Evolutionary conservation across 2,797 vertebrate genomes (phyloP), one percentile per base, ranked within the genome.

Genomic region (Lindbergichthys nudifrons): DNA sequence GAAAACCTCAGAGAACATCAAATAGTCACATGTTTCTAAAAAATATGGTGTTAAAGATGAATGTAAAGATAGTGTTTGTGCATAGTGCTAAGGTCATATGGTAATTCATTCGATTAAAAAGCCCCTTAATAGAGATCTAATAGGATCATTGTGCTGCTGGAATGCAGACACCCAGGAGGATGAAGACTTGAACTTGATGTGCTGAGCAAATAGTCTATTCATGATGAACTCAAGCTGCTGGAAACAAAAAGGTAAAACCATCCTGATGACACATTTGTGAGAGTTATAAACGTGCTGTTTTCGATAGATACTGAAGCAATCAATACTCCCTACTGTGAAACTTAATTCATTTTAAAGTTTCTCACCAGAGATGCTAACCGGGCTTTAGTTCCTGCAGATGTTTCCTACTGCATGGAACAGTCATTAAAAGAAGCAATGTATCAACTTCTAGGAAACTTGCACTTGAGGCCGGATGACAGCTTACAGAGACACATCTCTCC

Each of bases 401-500:
- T 76, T 82, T 61, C 54, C 51, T 12, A 52, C 53, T 42, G 13
- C 63, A 75, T 56, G 58, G 72, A 60, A 67, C 51, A 1, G 8
- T 56, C 16, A 21, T 75, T 69, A 39, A 61, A 76, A 65, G 12
- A 66, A 62, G 18, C 6, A n/a, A 41, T 72, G 66, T 81, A 75
- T 80, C n/a, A 77, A 75, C 19, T 74, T 57, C 60, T 18, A 54
- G 59, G 47, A n/a, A 64, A 69, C 59, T 61, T 71, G 15, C 62
- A 76, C 61, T 61, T 78, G 39, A 60, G 43, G 68, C 57, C 19
- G 62, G 65, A 83, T 45, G 71, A 75, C 71, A 67, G 73, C 69
- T 72, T 67, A 65, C 71, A 45, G 70, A 82, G 80, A 90, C 61
- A 69, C 46, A 72, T 84, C 63, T 73, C 63, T 47, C 15, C 21